Base-by-base conservation (phyloP, 2,888 invertebrate species). In the Acleris laterana region DNA sequence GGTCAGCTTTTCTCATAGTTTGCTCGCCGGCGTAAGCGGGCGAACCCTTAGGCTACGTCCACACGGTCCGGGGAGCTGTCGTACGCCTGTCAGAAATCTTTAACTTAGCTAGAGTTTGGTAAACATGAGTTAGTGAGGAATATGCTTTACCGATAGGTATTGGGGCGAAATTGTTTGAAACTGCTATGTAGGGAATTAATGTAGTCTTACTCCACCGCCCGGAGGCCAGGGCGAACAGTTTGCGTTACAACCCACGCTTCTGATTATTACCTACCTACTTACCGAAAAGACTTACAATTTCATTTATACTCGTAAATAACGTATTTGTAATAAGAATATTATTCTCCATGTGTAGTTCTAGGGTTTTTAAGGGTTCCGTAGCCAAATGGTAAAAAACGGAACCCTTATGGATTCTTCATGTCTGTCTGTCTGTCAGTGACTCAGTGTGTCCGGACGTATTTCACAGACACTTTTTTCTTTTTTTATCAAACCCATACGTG, bases 1-100 rank as follows among this genome's bases (percentile, higher is more conserved):
- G 68, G 68, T 68, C 64, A 64, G 68, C 60, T 60, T 68, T 64
- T 56, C 57, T 61, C 62, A 66, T 66, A 68, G 68, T 68, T 64
- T 68, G 68, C 59, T 38, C 53, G 17, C 42, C 16, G 59, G 55
- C 56, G 59, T 59, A 55, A 68, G 63, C 59, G 55, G 51, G 59
- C 44, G 32, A 46, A 66, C 66, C 60, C 61, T 61, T 52, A 61
- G 64, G 68, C 32, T 38, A 38, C 51, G 58, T 55, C 9, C 63
- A 67, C 62, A 62, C 56, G 22, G 51, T 49, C 51, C 44, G 7
- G 32, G n/a, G 13, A 46, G 11, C 56, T 52, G 57, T 57, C 57
- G 62, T 57, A 48, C 48, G 51, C 57, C 38, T 57, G 52, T 62
- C 57, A 62, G 52, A 52, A 62, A 62, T 62, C 46, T 51, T 66